phyloP scores from a whole-genome alignment of 2,113 vertebrate species.

The Reinhardtius hippoglossoides region DNA sequence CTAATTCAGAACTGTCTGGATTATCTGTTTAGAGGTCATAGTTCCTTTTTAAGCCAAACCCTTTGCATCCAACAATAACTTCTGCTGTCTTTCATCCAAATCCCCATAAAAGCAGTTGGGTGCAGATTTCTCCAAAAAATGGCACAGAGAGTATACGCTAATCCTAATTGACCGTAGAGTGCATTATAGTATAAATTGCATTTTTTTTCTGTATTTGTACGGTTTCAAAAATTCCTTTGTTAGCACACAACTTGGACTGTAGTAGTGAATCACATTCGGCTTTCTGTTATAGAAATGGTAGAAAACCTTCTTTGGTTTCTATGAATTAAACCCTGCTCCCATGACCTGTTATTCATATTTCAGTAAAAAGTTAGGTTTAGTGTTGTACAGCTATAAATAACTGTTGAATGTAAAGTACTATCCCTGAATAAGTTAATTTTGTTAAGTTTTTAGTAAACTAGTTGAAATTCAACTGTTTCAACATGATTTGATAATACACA shows the following conservation, averaged over 20 bases:
- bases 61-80: conserved; percentile 31
- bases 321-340: not conserved
- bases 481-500: too few species aligned
- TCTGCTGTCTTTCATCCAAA: conserved; percentile 39
- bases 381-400: too few species aligned
- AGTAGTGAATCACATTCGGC: too few species aligned
- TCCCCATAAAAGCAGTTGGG: conserved; percentile 38
- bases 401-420: too few species aligned
- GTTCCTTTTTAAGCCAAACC: conserved; percentile 29
- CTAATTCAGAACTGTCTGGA: conserved; percentile 11
- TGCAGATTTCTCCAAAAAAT: not conserved
- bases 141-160: conserved; percentile 7
- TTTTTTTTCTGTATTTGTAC: not conserved
- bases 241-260: not conserved
- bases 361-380: too few species aligned
- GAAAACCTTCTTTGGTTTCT: not conserved
- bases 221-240: not conserved
- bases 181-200: not conserved
- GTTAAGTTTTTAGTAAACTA: too few species aligned
- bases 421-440: too few species aligned
- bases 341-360: not conserved
- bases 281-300: too few species aligned
- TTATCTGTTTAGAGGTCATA: conserved; percentile 36
- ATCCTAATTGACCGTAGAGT: conserved; percentile 18
- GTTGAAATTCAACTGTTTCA: too few species aligned